Conservation (phyloP, 2,113 vertebrate species). For the Anoplopoma fimbria region DNA sequence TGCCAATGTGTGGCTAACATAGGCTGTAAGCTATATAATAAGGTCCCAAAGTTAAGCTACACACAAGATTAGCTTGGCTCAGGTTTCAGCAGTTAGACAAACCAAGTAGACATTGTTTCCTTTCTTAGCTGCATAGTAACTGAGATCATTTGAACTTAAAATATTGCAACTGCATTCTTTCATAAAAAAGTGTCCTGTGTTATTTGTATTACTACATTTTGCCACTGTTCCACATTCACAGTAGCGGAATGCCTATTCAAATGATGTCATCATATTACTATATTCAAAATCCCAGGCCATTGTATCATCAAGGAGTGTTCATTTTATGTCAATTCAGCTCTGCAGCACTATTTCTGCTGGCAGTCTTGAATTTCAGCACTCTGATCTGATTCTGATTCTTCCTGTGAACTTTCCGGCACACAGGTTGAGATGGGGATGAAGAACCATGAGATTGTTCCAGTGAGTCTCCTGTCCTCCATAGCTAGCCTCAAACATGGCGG, state of each 20-base stretch:
- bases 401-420: not conserved
- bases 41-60: too few relatives aligned
- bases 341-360: not conserved
- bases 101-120: not conserved
- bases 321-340: not conserved
- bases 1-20: not conserved
- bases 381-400: not conserved
- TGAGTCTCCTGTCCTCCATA: conserved; percentile 93
- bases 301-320: not conserved
- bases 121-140: not conserved
- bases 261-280: too few relatives aligned
- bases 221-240: not conserved
- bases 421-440: conserved; percentile 99
- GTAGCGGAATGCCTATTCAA: not conserved
- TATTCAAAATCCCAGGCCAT: too few relatives aligned
- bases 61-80: not conserved
- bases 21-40: not conserved
- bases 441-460: conserved; percentile 97
- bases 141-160: not conserved
- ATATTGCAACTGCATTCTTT: not conserved
- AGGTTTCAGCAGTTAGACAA: not conserved
- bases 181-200: not conserved
- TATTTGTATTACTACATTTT: too few relatives aligned
- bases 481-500: conserved; percentile 97
- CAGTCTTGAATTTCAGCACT: not conserved